phyloP scores from a whole-genome alignment of 2,888 invertebrate species.

The Philopedon plagiatum region DNA sequence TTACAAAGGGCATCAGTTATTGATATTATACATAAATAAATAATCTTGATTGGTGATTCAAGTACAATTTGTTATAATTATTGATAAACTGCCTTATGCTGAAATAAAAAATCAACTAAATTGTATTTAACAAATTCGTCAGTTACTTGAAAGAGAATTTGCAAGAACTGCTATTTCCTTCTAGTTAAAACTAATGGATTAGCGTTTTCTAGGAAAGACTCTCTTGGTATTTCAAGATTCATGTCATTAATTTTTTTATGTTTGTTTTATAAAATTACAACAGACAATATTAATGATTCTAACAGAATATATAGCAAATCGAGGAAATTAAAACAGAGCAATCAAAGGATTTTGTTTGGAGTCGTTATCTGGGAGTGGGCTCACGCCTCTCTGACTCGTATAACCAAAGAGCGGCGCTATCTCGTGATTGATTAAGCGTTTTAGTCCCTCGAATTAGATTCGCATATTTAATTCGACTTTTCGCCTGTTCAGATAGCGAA shows the following conservation, averaged over 20 bases:
- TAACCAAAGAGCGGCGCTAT: conserved; percentile 46
- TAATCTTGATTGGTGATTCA: too few species aligned
- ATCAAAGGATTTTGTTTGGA: conserved; percentile 38
- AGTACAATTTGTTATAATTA: too few species aligned
- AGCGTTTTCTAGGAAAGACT: too few species aligned
- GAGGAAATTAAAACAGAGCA: conserved; percentile 32
- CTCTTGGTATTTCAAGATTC: too few species aligned
- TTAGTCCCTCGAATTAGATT: conserved; percentile 67
- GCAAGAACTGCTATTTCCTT: too few species aligned
- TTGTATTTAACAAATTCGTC: too few species aligned
- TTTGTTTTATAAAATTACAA: conserved; percentile 7
- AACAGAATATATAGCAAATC: neutral
- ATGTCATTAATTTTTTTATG: neutral
- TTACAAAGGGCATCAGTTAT: neutral
- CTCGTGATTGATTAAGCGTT: conserved; percentile 68
- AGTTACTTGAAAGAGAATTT: too few species aligned
- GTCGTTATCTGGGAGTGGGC: conserved; percentile 41
- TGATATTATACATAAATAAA: too few species aligned
- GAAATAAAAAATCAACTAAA: too few species aligned
- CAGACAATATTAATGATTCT: conserved; percentile 10
- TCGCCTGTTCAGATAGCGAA: conserved; percentile 59
- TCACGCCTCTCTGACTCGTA: conserved; percentile 44
- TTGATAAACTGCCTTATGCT: too few species aligned
- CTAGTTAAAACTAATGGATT: too few species aligned
- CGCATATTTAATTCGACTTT: conserved; percentile 67